Percentiles rank a stretch among this genome's conserved stretches.
Conservation (phyloP, 2,888 invertebrate species). For the Onchidella celtica region DNA sequence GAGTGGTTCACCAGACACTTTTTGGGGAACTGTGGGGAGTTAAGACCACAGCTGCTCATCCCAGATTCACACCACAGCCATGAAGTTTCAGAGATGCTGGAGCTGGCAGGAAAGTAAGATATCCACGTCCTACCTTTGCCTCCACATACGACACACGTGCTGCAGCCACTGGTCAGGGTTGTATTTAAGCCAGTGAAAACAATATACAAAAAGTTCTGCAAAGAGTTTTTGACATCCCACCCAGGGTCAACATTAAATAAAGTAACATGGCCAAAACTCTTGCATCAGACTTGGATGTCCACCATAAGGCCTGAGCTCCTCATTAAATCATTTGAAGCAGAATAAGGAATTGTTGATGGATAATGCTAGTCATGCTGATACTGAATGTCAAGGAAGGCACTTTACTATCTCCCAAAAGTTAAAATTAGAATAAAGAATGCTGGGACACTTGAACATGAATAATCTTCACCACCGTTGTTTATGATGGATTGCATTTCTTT, state of each 20-base stretch:
- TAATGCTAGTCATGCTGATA: no score
- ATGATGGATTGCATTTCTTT: no score
- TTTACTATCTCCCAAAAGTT: no score
- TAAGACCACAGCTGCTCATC: slow-evolving; percentile 61
- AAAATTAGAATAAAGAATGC: no score
- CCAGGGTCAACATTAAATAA: slow-evolving; percentile 10
- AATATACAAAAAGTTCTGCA: slow-evolving; percentile 27
- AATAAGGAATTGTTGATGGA: no score
- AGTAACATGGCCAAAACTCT: slow-evolving; percentile 41
- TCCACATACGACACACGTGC: slow-evolving; percentile 5
- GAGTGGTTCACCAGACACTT: slow-evolving; percentile 59
- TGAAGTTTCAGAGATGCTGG: not conserved
- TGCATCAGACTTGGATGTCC: no score
- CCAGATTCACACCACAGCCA: slow-evolving; percentile 57
- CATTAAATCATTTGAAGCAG: no score
- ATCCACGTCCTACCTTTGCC: not conserved
- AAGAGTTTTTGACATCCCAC: slow-evolving; percentile 11
- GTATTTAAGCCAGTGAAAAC: slow-evolving; percentile 21
- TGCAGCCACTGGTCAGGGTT: not conserved
- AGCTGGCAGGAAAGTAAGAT: not conserved
- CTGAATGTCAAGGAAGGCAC: no score
- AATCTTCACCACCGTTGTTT: no score
- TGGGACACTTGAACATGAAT: no score
- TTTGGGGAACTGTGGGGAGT: slow-evolving; percentile 55
- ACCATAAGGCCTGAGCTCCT: no score